Conservation (phyloP, 2,113 vertebrate species). For the Pseudopodoces humilis region DNA sequence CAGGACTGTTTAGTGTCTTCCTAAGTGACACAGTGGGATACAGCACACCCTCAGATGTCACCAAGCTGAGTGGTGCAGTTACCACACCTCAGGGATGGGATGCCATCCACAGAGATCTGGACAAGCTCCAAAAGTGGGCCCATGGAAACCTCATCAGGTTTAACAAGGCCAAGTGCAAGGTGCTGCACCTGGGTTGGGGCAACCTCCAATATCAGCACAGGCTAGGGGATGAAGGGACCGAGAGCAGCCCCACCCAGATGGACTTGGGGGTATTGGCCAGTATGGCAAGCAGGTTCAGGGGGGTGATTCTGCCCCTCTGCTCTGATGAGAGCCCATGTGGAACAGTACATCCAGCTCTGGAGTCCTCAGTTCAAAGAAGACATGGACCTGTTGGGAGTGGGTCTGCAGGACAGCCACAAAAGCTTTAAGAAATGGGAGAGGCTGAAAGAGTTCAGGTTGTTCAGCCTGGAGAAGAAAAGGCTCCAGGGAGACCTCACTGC, state of each 20-base stretch:
- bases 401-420: not conserved
- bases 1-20: not conserved
- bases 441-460: not conserved
- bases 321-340: not conserved
- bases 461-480: not conserved
- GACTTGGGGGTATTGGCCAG: not conserved
- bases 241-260: not conserved
- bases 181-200: not conserved
- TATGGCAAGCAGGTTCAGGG: not conserved
- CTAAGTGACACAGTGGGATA: accelerated
- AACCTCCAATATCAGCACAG: not conserved
- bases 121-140: not conserved
- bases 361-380: not conserved
- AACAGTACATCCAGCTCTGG: not conserved
- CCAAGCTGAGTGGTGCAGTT: not conserved
- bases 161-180: not conserved
- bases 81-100: not conserved
- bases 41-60: not conserved
- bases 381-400: not conserved
- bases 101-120: not conserved
- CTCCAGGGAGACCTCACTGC: not conserved
- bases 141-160: not conserved
- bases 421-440: not conserved
- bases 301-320: not conserved
- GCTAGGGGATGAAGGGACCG: not conserved